phyloP scores from a whole-genome alignment of 2,113 vertebrate species.

The Channa argus region DNA sequence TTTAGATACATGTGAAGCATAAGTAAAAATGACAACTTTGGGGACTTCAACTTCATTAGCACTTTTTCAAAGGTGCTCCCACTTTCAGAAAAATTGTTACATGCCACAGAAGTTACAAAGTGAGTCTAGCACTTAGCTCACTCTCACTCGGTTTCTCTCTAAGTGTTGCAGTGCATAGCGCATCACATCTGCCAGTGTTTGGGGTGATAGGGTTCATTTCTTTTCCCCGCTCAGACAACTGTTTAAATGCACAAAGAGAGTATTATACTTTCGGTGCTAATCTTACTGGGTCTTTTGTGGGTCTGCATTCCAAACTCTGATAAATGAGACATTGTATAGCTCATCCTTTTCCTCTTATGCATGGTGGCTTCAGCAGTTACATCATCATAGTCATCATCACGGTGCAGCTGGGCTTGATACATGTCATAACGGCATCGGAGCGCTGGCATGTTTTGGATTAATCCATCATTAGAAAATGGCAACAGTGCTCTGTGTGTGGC shows the following conservation, averaged over 20 bases:
- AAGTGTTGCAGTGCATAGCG: slow-evolving; percentile 39
- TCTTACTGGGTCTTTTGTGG: slow-evolving; percentile 62
- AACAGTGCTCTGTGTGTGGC: slow-evolving; percentile 47
- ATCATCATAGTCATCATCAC: slow-evolving; percentile 66
- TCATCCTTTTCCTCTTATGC: slow-evolving; percentile 55
- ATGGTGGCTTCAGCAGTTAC: slow-evolving; percentile 58
- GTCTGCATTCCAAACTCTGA: slow-evolving; percentile 57
- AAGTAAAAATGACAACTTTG: neutral
- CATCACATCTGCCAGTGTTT: slow-evolving; percentile 58
- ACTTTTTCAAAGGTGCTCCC: slow-evolving; percentile 16
- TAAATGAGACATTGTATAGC: slow-evolving; percentile 67
- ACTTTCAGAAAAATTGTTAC: slow-evolving; percentile 30
- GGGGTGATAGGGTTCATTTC: slow-evolving; percentile 71
- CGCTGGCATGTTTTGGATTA: slow-evolving; percentile 79
- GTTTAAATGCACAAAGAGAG: slow-evolving; percentile 73
- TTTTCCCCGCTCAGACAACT: slow-evolving; percentile 56
- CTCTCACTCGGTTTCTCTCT: neutral
- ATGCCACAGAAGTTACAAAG: slow-evolving; percentile 12
- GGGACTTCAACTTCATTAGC: slow-evolving; percentile 22
- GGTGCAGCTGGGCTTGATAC: slow-evolving; percentile 37
- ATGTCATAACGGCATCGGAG: slow-evolving; percentile 65
- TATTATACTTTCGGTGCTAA: slow-evolving; percentile 59
- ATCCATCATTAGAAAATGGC: slow-evolving; percentile 78
- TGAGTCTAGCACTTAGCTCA: neutral
- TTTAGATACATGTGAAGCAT: slow-evolving; percentile 7